Evolutionary conservation across 1,140 invertebrate species (phyloP).

Genomic region (Drosophila willistoni): DNA sequence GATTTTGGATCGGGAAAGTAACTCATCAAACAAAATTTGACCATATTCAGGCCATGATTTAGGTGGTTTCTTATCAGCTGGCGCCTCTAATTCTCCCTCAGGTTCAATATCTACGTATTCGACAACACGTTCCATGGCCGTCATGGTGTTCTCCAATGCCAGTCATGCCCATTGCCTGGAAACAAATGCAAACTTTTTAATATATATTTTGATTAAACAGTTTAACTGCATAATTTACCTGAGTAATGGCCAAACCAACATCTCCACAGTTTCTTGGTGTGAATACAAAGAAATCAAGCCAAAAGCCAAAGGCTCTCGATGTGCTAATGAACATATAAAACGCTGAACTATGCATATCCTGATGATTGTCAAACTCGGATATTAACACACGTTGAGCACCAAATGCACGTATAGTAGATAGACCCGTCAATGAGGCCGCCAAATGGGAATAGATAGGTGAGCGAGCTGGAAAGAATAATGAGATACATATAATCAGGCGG

Average conservation of each 20-base stretch:
- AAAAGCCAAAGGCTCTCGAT: slow-evolving; percentile 89
- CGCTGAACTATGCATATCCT: slow-evolving; percentile 89
- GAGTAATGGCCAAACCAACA: slow-evolving; percentile 92
- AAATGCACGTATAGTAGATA: slow-evolving; percentile 95
- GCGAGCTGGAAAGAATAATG: slow-evolving; percentile 84
- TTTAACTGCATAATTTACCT: slow-evolving; percentile 64
- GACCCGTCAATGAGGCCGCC: slow-evolving; percentile 93
- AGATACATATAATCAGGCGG: background rate
- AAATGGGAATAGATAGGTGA: slow-evolving; percentile 94
- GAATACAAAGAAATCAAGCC: slow-evolving; percentile 90
- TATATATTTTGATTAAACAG: too few relatives aligned
- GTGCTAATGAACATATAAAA: slow-evolving; percentile 87
- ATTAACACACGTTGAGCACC: slow-evolving; percentile 90
- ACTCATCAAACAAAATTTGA: slow-evolving; percentile 87
- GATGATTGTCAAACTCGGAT: slow-evolving; percentile 90
- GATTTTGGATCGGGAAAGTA: slow-evolving; percentile 88
- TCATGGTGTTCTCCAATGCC: slow-evolving; percentile 93
- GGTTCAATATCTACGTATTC: slow-evolving; percentile 89
- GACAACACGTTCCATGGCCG: slow-evolving; percentile 90
- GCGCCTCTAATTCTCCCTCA: slow-evolving; percentile 87
- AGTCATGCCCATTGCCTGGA: slow-evolving; percentile 88
- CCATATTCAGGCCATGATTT: slow-evolving; percentile 89
- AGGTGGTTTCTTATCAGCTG: slow-evolving; percentile 86
- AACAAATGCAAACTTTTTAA: background rate
- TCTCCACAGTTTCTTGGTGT: slow-evolving; percentile 87